phyloP scores from a whole-genome alignment of 2,113 vertebrate species.

The Sceloporus undulatus region DNA sequence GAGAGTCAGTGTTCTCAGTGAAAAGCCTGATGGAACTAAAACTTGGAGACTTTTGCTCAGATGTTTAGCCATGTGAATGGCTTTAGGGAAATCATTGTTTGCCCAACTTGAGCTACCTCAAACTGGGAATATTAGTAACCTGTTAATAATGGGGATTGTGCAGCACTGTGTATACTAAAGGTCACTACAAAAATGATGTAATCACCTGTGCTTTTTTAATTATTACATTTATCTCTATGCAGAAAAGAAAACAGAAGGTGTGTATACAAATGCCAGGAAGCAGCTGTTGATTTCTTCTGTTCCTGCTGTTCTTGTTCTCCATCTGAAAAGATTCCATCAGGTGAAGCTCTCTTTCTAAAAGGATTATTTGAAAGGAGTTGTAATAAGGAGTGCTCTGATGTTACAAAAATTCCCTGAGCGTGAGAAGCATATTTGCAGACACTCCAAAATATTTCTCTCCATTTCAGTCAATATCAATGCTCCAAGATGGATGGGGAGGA shows the following conservation, averaged over 20 bases:
- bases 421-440: no score
- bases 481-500: no score
- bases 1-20: background rate
- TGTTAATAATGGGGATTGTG: background rate
- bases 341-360: constrained; percentile 69
- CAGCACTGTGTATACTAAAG: background rate
- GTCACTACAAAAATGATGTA: background rate
- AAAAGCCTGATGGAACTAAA: background rate
- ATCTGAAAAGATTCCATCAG: constrained; percentile 98
- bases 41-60: background rate
- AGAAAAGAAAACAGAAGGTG: constrained; percentile 90
- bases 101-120: background rate
- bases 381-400: background rate
- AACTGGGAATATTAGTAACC: background rate
- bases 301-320: constrained; percentile 92
- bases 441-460: no score
- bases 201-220: background rate
- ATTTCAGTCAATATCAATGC: no score
- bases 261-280: constrained; percentile 96
- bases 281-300: constrained; percentile 94
- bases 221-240: constrained; percentile 54
- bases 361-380: background rate
- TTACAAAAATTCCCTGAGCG: no score
- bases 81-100: background rate
- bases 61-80: background rate